Percentiles rank a stretch among this genome's conserved stretches.
Evolutionary conservation across 2,113 vertebrate species (phyloP).

Genomic region (Coracopsis vasa): DNA sequence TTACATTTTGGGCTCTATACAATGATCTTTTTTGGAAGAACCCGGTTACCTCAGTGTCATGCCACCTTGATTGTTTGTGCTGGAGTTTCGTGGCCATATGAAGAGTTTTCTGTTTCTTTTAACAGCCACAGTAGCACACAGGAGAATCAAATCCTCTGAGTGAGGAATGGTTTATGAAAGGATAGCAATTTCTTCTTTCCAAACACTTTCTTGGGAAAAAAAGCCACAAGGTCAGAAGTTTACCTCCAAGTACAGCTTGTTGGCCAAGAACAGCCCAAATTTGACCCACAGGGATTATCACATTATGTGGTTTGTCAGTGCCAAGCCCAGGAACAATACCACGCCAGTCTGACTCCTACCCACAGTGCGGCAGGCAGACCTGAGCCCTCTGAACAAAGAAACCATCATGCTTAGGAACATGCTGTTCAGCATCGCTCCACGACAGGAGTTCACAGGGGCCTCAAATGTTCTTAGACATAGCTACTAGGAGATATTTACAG

Average conservation of each 20-base stretch:
- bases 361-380: not conserved
- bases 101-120: conserved; percentile 25
- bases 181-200: conserved; percentile 41
- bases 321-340: conserved; percentile 27
- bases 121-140: conserved; percentile 61
- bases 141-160: conserved; percentile 41
- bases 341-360: not conserved
- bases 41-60: not conserved
- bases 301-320: not conserved
- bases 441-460: not conserved
- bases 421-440: not conserved
- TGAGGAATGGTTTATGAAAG: conserved; percentile 47
- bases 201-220: not conserved
- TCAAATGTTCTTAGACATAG: not conserved
- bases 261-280: not conserved
- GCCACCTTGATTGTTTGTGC: not conserved
- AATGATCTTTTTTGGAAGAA: not conserved
- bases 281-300: conserved; percentile 45
- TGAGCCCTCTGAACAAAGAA: not conserved
- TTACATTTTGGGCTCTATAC: not conserved
- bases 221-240: conserved; percentile 62
- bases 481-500: not conserved
- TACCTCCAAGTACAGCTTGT: not conserved
- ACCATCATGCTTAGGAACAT: fast-evolving
- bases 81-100: not conserved